A percentile compares a stretch with the other conserved stretches of the same genome.
These are phyloP conservation scores for Andrena praecox DNA, from an alignment of 2,888 invertebrate species.

Conservation along the genomic window DNA sequence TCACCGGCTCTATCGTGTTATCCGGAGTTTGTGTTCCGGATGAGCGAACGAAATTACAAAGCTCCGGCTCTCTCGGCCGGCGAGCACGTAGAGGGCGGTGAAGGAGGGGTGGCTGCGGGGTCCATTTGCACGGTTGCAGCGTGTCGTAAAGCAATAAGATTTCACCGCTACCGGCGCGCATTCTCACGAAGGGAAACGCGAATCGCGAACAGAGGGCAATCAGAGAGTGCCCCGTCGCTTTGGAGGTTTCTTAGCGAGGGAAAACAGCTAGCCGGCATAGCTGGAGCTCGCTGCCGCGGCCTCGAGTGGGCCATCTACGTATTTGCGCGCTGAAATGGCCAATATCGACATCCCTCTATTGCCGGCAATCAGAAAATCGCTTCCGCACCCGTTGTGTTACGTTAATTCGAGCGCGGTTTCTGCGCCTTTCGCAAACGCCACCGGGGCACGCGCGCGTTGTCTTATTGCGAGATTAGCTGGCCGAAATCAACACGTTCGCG, in stretches of 20 bases:
- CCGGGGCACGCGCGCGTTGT: conserved; percentile 32
- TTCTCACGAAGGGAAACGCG: conserved; percentile 51
- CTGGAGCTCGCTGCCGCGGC: conserved; percentile 20
- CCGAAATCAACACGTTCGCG: conserved; percentile 19
- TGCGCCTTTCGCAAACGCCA: conserved; percentile 27
- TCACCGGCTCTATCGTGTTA: conserved; percentile 21
- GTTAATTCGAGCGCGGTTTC: conserved; percentile 55
- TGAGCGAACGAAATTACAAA: conserved; percentile 46
- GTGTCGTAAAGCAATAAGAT: conserved; percentile 67
- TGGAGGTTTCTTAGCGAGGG: conserved; percentile 29
- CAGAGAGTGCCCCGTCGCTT: neutral
- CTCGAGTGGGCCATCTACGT: conserved; percentile 54
- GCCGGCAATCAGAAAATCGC: conserved; percentile 59
- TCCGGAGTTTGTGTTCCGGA: conserved; percentile 17
- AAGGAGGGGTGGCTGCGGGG: neutral
- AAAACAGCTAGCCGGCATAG: conserved; percentile 17
- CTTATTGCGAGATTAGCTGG: conserved; percentile 49
- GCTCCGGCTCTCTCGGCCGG: neutral
- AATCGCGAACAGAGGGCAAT: conserved; percentile 2
- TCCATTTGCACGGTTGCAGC: conserved; percentile 64
- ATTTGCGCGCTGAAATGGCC: conserved; percentile 47
- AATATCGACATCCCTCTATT: conserved; percentile 48
- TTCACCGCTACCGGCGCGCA: conserved; percentile 56
- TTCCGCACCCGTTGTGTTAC: conserved; percentile 57
- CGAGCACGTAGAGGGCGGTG: conserved; percentile 21